Base-by-base conservation (phyloP, 2,888 invertebrate genomes). In the Reticulitermes lucifugus region DNA sequence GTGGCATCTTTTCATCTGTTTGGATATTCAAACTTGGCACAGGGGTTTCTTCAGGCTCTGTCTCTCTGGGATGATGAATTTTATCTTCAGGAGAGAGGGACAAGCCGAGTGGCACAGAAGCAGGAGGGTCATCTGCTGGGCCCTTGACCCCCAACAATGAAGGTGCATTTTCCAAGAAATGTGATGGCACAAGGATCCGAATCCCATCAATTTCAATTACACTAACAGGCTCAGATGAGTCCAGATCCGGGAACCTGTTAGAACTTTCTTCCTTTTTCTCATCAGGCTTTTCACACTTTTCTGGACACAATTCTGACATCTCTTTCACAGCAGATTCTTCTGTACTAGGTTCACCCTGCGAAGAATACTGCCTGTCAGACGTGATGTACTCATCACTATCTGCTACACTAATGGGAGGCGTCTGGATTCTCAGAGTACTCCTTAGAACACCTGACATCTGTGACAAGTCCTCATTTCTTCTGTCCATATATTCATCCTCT, bases 1-100 rank as follows among this genome's bases (percentile, higher is more conserved):
- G 95, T 65, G 97, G 97, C 96, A 97, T 97, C 87, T 95, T 94
- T 90, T 97, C 97, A 89, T 97, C 96, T 0, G 97, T 95, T 88
- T 96, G 94, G 89, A 97, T 96, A 89, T 96, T 95, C 79, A 96
- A 91, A 88, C 93, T 93, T 85, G 90, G 87, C 90, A 55, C 46
- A 21, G 65, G 18, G 5, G 83, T 65, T 10, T 65, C 83, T 51
- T 79, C 73, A 22, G 65, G 25, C 14, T 83, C 83, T 22, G 43
- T 21, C 14, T 79, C 25, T 22, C 29, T 41, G 25, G 77, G 10
- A 29, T 4, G 55, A 5, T 55, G 55, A 18, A 55, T 55, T 65
- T 25, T n/a, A 1, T 70, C 46, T 70, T 81, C 81, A 43, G 65
- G 12, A 25, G 65, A n/a, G 6, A n/a, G 7, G 25, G 65, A 25